Evolutionary conservation across 2,888 invertebrate genomes (phyloP).

Genomic region (Amphimallon solstitiale): DNA sequence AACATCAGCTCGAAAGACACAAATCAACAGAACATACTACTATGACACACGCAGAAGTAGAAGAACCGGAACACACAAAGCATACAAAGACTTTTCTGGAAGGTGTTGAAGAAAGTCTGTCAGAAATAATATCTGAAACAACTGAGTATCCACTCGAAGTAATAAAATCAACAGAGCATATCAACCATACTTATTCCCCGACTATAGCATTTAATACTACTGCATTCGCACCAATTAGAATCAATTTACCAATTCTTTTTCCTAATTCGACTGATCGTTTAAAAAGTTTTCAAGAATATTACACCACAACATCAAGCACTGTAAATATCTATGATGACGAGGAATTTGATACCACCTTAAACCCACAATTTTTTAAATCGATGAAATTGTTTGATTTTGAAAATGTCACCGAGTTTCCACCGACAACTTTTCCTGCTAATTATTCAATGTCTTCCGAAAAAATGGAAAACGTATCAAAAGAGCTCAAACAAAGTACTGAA

Average conservation of each 20-base stretch:
- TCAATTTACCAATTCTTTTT: conserved; percentile 47
- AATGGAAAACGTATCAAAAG: not conserved
- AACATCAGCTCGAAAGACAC: no score
- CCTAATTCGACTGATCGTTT: conserved; percentile 43
- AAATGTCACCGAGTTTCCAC: conserved; percentile 46
- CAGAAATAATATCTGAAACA: not conserved
- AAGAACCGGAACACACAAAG: not conserved
- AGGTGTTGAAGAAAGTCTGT: not conserved
- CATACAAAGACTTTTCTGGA: no score
- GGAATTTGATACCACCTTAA: conserved; percentile 42
- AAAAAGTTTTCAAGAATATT: conserved; percentile 45
- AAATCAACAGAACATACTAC: no score
- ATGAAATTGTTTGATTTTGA: conserved; percentile 47
- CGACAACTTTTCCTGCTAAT: conserved; percentile 23
- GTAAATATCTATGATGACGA: conserved; percentile 40
- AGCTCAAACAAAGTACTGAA: not conserved
- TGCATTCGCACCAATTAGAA: conserved; percentile 38
- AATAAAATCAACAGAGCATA: not conserved
- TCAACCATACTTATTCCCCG: no score
- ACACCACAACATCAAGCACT: conserved; percentile 36
- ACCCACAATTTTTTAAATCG: conserved; percentile 41
- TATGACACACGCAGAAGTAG: not conserved
- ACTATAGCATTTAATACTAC: conserved; percentile 4
- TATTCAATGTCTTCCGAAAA: not conserved
- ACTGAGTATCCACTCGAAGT: not conserved